Percentiles rank a stretch among this genome's conserved stretches.
Evolutionary conservation across 2,113 vertebrate species (phyloP).

Genomic region (Dipodomys spectabilis): DNA sequence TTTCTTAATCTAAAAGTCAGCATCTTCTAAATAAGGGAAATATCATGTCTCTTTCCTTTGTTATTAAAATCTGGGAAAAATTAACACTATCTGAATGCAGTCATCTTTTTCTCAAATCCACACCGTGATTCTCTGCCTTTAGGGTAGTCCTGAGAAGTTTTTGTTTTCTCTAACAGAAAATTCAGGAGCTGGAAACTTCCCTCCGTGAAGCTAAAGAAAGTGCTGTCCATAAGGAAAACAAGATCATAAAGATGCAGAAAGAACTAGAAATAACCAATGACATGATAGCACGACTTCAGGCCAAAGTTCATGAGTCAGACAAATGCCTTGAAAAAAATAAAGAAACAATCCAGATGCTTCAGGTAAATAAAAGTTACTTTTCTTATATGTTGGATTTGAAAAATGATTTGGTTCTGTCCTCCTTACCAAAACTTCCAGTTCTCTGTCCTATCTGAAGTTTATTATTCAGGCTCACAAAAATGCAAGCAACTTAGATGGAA

Average conservation of each 20-base stretch:
- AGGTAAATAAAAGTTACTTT: conserved; percentile 78
- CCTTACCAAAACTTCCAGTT: neutral
- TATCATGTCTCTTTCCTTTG: neutral
- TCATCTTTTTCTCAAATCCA: neutral
- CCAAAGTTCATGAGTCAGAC: conserved; percentile 85
- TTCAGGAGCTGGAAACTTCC: conserved; percentile 83
- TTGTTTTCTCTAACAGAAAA: conserved; percentile 72
- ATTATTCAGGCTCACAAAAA: conserved; percentile 1
- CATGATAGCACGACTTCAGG: conserved; percentile 82
- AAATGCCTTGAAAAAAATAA: conserved; percentile 79
- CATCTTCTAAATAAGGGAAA: neutral
- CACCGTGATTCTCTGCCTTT: neutral
- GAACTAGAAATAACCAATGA: conserved; percentile 79
- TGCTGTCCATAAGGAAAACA: conserved; percentile 82
- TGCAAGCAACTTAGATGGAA: conserved; percentile 23
- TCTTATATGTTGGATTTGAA: neutral
- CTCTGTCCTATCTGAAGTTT: neutral
- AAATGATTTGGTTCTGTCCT: neutral
- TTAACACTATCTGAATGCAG: neutral
- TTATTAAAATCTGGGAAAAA: neutral
- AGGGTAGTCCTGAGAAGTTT: neutral
- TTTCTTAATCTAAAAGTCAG: conserved; percentile 15
- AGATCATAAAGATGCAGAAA: conserved; percentile 82
- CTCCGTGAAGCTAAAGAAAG: conserved; percentile 75
- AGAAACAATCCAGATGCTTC: conserved; percentile 78